phyloP scores from a whole-genome alignment of 2,113 vertebrate genomes.

The Lucifuga dentata region DNA sequence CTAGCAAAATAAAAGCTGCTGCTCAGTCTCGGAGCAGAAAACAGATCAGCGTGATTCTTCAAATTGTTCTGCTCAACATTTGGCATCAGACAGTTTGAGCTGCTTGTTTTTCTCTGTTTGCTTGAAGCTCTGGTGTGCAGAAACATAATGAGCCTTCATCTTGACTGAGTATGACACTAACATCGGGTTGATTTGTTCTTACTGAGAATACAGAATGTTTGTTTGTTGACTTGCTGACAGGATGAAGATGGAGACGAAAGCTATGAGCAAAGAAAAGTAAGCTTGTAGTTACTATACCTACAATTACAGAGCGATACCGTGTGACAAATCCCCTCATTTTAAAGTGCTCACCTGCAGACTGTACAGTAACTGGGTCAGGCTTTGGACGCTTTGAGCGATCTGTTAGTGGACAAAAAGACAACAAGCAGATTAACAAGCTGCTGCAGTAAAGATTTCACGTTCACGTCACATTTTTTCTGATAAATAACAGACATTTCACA shows the following conservation, averaged over 20 bases:
- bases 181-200: constrained; percentile 9
- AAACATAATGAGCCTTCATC: constrained; percentile 20
- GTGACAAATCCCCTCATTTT: too few species aligned
- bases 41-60: constrained; percentile 20
- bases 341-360: constrained; percentile 91
- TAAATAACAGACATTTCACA: too few species aligned
- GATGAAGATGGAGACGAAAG: constrained; percentile 1
- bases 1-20: constrained; percentile 30
- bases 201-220: constrained; percentile 5
- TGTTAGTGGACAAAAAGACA: constrained; percentile 59
- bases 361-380: constrained; percentile 91
- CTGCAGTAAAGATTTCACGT: background rate
- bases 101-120: constrained; percentile 20
- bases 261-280: background rate
- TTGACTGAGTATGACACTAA: background rate
- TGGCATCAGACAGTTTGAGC: constrained; percentile 35
- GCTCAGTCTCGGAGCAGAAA: constrained; percentile 25
- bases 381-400: constrained; percentile 92
- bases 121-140: constrained; percentile 23
- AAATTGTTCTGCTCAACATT: constrained; percentile 18
- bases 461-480: background rate
- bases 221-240: constrained; percentile 9
- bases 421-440: background rate
- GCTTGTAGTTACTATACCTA: background rate
- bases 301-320: too few species aligned